Evolutionary conservation across 2,113 vertebrate genomes (phyloP).

Genomic region (Psilopsiagon aymara): DNA sequence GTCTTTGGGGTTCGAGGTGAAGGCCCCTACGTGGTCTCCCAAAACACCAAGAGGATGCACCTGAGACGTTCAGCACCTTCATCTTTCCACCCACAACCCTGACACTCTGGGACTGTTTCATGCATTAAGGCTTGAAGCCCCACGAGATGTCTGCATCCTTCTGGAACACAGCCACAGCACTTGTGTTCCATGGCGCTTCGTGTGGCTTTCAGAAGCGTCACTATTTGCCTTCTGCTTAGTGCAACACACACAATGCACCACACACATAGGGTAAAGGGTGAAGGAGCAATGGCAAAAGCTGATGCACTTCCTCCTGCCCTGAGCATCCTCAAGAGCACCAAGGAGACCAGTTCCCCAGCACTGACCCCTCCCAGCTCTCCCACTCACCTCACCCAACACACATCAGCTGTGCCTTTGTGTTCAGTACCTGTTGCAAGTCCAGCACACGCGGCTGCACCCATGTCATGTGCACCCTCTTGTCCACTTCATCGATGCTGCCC

Average conservation of each 20-base stretch:
- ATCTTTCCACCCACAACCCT: neutral
- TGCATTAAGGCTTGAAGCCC: neutral
- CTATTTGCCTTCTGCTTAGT: neutral
- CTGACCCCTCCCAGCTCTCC: neutral
- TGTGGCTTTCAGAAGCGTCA: fast-evolving
- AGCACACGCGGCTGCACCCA: conserved; percentile 97
- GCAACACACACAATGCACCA: neutral
- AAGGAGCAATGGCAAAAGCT: fast-evolving
- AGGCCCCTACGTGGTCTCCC: neutral
- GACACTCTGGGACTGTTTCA: neutral
- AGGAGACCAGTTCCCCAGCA: neutral
- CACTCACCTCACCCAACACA: fast-evolving
- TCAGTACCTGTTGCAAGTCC: conserved; percentile 89
- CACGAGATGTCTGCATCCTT: no score
- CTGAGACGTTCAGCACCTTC: neutral
- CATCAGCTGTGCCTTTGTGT: neutral
- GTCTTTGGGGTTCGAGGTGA: neutral
- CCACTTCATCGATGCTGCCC: conserved; percentile 96
- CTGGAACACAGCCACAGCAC: neutral
- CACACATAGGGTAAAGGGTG: fast-evolving
- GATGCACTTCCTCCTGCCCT: fast-evolving
- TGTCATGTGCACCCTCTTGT: conserved; percentile 95
- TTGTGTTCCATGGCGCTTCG: fast-evolving
- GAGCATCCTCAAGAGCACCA: no score
- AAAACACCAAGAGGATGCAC: neutral